Base-by-base conservation (phyloP, 2,797 vertebrate species). In the Kryptopterus vitreolus region DNA sequence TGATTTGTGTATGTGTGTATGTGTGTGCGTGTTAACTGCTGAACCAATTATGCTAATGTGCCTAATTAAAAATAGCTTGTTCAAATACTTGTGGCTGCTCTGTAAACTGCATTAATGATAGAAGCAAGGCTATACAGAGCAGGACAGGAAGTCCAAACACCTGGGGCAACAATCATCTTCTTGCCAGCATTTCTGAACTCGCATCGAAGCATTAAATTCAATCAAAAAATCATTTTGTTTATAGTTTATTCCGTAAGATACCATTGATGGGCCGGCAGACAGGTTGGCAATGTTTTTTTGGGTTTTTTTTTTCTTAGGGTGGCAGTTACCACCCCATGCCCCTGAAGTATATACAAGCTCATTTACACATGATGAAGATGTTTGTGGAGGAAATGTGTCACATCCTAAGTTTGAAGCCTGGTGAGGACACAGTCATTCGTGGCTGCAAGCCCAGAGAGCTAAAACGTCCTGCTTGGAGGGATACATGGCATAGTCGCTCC, bases 1-100 rank as follows among this genome's bases (percentile, higher is more conserved):
- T 58, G 53, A 58, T 13, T 46, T 58, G 59, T 65, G 48, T 63
- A 31, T 53, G 63, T 55, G 62, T 29, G 24, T 29, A 72, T 38
- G 43, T 59, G 65, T 66, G 55, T 62, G 33, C 22, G 50, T 59
- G 11, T 18, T 11, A 62, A 59, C 52, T 43, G 46, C 79, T 76
- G 62, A 80, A 85, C 76, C 85, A 85, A 86, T 86, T 86, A 87
- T 57, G 62, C 72, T 86, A 84, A 59, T 86, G 83, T 77, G 72
- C 75, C 83, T 76, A 83, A 85, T 86, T 84, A 85, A 85, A 83
- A 85, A 84, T 78, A 79, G 83, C 82, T 87, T 86, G 82, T 81
- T 88, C 69, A 84, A 84, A 86, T 78, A 77, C 77, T 74, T 62
- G 77, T 78, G 80, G 71, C 71, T 70, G 52, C 59, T 82, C 69